These are phyloP conservation scores for Sinopyrophorus schimmeli DNA, from an alignment of 2,888 invertebrate species.

Conservation along the genomic window DNA sequence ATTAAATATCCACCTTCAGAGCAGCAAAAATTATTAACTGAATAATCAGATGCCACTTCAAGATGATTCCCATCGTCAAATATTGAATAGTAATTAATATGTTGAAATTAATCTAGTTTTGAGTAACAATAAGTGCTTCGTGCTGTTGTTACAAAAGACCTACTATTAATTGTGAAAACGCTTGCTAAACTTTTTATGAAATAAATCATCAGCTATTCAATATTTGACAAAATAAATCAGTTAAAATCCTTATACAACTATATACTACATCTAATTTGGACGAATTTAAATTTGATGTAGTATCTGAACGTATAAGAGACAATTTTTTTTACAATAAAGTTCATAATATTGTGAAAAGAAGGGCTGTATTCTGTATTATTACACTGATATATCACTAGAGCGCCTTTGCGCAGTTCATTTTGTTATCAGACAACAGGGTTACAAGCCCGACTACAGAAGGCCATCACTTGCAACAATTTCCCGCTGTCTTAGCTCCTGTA, in stretches of 20 bases:
- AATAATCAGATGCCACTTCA: constrained; percentile 40
- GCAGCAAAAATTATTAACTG: constrained; percentile 28
- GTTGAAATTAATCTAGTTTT: constrained; percentile 1
- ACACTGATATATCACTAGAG: constrained; percentile 56
- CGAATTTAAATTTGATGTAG: constrained; percentile 24
- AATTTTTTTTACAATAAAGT: constrained; percentile 26
- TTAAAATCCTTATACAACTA: constrained; percentile 15
- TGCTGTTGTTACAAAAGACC: constrained; percentile 10
- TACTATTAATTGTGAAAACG: constrained; percentile 11
- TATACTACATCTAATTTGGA: constrained; percentile 6
- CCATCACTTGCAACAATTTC: constrained; percentile 95
- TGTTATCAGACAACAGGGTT: constrained; percentile 38
- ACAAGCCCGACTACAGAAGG: constrained; percentile 31
- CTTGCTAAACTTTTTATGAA: constrained; percentile 7
- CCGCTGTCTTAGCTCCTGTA: constrained; percentile 75
- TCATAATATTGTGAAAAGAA: constrained; percentile 42
- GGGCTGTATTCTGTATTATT: constrained; percentile 47
- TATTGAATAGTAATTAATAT: constrained; percentile 22
- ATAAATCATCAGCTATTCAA: constrained; percentile 18
- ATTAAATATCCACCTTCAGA: constrained; percentile 15
- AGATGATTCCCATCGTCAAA: constrained; percentile 23
- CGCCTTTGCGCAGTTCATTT: constrained; percentile 51
- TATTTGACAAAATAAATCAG: constrained; percentile 27
- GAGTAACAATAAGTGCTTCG: constrained; percentile 6
- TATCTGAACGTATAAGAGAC: constrained; percentile 42